A percentile compares a stretch with the other conserved stretches of the same genome.
These are phyloP conservation scores for Acrocephalus arundinaceus DNA, from an alignment of 2,113 vertebrate genomes.

Conservation along the genomic window DNA sequence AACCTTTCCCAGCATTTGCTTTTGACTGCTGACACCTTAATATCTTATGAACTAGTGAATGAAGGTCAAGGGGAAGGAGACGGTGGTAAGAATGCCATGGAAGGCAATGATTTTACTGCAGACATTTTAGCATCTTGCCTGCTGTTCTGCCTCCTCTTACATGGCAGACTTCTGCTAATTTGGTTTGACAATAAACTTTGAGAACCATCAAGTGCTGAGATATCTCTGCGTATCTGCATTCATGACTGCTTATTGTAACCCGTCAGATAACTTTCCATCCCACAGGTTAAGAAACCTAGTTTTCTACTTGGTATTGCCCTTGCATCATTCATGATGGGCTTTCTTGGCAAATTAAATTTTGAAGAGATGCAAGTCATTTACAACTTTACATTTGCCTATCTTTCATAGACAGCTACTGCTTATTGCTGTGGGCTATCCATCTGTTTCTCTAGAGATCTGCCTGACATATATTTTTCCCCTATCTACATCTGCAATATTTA, in stretches of 20 bases:
- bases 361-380: conserved; percentile 49
- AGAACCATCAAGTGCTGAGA: conserved; percentile 39
- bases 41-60: neutral
- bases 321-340: conserved; percentile 36
- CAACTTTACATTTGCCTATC: neutral
- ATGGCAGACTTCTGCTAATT: conserved; percentile 46
- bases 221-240: neutral
- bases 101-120: conserved; percentile 22
- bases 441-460: conserved; percentile 27
- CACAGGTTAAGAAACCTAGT: conserved; percentile 23
- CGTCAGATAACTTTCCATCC: conserved; percentile 25
- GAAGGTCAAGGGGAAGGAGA: conserved; percentile 10
- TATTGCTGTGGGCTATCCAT: conserved; percentile 16
- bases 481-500: conserved; percentile 21
- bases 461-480: neutral
- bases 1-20: neutral
- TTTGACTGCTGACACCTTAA: neutral
- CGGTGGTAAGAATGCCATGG: neutral
- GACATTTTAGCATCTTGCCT: conserved; percentile 19
- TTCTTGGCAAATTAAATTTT: conserved; percentile 60
- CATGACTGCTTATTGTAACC: conserved; percentile 49
- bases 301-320: neutral
- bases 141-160: conserved; percentile 15
- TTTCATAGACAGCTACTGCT: conserved; percentile 14
- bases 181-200: conserved; percentile 60